Conservation (phyloP, 2,113 vertebrate species). For the Microtus ochrogaster region DNA sequence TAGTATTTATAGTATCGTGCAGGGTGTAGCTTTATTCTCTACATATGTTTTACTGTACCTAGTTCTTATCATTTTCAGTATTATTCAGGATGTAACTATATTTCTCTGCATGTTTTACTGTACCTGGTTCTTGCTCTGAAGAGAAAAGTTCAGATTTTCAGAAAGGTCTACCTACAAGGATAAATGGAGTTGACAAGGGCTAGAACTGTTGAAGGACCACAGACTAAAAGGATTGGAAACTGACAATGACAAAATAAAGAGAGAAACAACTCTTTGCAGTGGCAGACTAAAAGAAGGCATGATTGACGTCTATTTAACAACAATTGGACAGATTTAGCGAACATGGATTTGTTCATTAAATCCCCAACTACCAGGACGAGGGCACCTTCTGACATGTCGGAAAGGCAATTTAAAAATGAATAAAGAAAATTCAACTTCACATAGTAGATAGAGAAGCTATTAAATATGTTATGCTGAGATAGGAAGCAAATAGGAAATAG, state of each 20-base stretch:
- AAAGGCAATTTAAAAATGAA: conserved; percentile 66
- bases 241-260: not conserved
- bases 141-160: not conserved
- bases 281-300: conserved; percentile 6
- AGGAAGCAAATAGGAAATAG: not conserved
- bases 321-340: conserved; percentile 24
- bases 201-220: not conserved
- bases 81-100: not conserved
- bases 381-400: conserved; percentile 22
- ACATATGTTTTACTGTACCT: no score
- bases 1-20: no score
- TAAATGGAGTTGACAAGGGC: not conserved
- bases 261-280: not conserved
- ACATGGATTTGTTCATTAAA: conserved; percentile 54
- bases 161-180: not conserved
- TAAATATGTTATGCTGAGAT: conserved; percentile 52
- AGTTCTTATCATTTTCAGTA: no score
- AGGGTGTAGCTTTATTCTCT: no score
- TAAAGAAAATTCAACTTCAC: conserved; percentile 66
- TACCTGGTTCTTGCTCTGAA: not conserved
- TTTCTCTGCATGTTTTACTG: not conserved
- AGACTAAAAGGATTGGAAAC: not conserved
- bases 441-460: conserved; percentile 34
- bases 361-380: conserved; percentile 21
- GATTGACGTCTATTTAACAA: conserved; percentile 45